These are phyloP conservation scores for Harpegnathos saltator DNA, from an alignment of 1,140 invertebrate genomes.

Conservation along the genomic window DNA sequence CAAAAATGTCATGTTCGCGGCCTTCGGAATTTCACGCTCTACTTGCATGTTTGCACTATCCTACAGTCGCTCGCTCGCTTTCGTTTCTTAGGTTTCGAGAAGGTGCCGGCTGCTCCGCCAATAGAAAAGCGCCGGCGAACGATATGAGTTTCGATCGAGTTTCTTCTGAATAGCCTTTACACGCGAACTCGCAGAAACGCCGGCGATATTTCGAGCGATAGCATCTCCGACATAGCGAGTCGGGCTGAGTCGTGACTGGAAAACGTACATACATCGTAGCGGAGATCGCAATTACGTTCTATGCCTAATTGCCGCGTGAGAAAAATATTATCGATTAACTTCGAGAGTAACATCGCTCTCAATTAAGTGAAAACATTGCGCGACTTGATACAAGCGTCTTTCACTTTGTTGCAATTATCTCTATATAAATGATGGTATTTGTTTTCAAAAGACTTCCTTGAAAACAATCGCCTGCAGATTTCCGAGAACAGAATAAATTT, in stretches of 20 bases:
- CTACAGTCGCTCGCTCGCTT: constrained; percentile 58
- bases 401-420: not conserved
- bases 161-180: constrained; percentile 21
- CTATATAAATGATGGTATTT: no score
- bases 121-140: constrained; percentile 27
- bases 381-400: not conserved
- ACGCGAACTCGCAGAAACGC: constrained; percentile 19
- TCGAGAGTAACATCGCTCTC: not conserved
- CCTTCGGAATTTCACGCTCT: constrained; percentile 71
- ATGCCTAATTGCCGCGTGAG: not conserved
- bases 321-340: not conserved
- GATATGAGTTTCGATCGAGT: constrained; percentile 31
- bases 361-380: not conserved
- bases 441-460: not conserved
- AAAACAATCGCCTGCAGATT: no score
- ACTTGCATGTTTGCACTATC: constrained; percentile 56
- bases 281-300: not conserved
- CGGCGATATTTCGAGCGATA: not conserved
- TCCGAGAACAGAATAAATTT: no score
- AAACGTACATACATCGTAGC: constrained; percentile 7
- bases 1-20: constrained; percentile 60
- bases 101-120: not conserved
- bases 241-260: not conserved
- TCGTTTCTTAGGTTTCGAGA: constrained; percentile 61
- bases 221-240: not conserved